A percentile compares a stretch with the other conserved stretches of the same genome.
Evolutionary conservation across 1,140 invertebrate genomes (phyloP).

Genomic region (Eumaeus atala): DNA sequence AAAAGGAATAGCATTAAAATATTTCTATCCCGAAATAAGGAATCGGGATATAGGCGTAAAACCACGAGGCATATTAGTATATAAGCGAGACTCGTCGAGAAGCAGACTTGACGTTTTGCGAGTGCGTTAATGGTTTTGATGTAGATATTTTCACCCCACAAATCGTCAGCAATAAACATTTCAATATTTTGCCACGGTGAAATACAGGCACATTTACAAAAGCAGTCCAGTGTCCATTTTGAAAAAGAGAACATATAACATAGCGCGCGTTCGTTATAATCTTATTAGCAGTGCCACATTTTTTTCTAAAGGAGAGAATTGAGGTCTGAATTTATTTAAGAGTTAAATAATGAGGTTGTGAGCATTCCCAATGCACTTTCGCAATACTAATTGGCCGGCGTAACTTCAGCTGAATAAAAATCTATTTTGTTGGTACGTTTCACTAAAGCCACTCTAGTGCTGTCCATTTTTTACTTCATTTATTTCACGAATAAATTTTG

Average conservation of each 20-base stretch:
- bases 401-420: constrained; percentile 50
- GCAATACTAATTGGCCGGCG: constrained; percentile 46
- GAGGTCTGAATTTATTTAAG: constrained; percentile 33
- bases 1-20: no score
- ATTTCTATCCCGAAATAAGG: no score
- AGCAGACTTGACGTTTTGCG: no score
- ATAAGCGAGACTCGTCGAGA: no score
- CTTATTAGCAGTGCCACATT: constrained; percentile 18
- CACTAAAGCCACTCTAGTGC: constrained; percentile 28
- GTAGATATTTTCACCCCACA: no score
- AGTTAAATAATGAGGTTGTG: constrained; percentile 40
- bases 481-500: constrained; percentile 20
- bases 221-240: neutral
- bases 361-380: constrained; percentile 46
- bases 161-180: no score
- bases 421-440: constrained; percentile 39
- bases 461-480: constrained; percentile 29
- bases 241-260: constrained; percentile 9
- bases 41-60: no score
- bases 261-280: constrained; percentile 8
- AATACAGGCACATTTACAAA: no score
- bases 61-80: no score
- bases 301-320: constrained; percentile 25
- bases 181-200: no score
- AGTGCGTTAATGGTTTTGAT: no score